Conservation (phyloP, 2,113 vertebrate genomes). For the Coracopsis vasa region DNA sequence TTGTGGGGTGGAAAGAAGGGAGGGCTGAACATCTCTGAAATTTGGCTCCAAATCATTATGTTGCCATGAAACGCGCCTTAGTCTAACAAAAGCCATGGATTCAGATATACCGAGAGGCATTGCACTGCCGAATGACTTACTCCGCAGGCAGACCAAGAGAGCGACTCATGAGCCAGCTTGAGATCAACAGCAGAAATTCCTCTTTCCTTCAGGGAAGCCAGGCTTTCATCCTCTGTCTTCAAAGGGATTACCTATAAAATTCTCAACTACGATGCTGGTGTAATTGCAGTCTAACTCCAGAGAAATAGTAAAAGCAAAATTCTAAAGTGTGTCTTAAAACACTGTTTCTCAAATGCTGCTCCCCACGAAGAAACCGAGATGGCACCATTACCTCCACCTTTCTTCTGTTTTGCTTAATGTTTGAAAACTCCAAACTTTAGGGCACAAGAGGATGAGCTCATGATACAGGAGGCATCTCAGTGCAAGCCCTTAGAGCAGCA, state of each 20-base stretch:
- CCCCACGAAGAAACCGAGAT: not conserved
- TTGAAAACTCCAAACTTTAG: not conserved
- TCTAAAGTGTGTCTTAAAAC: not conserved
- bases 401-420: not conserved
- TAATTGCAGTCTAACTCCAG: not conserved
- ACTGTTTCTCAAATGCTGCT: not conserved
- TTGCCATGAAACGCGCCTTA: conserved; percentile 29
- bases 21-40: not conserved
- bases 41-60: conserved; percentile 15
- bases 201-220: conserved; percentile 9
- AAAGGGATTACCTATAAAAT: conserved; percentile 35
- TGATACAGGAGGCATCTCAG: not conserved
- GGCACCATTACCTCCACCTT: not conserved
- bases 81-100: conserved; percentile 37
- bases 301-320: not conserved
- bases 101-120: not conserved
- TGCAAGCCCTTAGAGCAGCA: not conserved
- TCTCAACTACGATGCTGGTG: not conserved
- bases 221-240: conserved; percentile 47
- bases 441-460: not conserved
- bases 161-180: not conserved
- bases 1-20: not conserved
- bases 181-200: conserved; percentile 46
- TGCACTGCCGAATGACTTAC: not conserved
- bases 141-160: not conserved